Evolutionary conservation across 2,797 vertebrate genomes (phyloP).

Genomic region (Lacerta bilineata): DNA sequence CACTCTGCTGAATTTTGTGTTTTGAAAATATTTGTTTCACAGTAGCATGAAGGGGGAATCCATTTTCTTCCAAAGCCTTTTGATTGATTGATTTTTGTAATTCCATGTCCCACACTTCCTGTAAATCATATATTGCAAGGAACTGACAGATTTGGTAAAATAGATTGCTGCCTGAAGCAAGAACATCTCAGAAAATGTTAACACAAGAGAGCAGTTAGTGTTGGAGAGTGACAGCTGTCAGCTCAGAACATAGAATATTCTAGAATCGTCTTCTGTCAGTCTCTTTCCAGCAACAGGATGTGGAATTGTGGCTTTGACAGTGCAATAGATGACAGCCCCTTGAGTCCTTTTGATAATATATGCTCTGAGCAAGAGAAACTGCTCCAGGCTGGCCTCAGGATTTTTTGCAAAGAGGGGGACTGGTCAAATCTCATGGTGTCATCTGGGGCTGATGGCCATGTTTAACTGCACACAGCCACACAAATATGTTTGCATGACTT

Average conservation of each 20-base stretch:
- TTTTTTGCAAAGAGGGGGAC: not conserved
- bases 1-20: not conserved
- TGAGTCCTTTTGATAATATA: not conserved
- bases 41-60: not conserved
- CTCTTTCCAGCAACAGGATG: not conserved
- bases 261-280: not conserved
- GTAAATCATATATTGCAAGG: slow-evolving; percentile 1
- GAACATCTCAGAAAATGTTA: slow-evolving; percentile 54
- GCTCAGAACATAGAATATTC: slow-evolving; percentile 31
- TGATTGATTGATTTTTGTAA: not conserved
- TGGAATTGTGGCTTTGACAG: slow-evolving; percentile 12
- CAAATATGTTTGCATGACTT: not conserved
- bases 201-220: slow-evolving; percentile 59
- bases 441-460: not conserved
- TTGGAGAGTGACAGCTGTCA: slow-evolving; percentile 40
- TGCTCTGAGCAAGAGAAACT: slow-evolving; percentile 4
- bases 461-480: not conserved
- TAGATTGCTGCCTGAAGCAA: slow-evolving; percentile 43
- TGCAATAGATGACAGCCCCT: not conserved
- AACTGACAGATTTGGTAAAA: slow-evolving; percentile 57
- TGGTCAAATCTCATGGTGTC: not conserved
- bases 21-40: slow-evolving; percentile 14
- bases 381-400: not conserved
- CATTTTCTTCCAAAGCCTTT: not conserved
- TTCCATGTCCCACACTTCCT: slow-evolving; percentile 1